These are phyloP conservation scores for Aporrectodea caliginosa DNA, from an alignment of 1,140 invertebrate genomes.

Conservation along the genomic window DNA sequence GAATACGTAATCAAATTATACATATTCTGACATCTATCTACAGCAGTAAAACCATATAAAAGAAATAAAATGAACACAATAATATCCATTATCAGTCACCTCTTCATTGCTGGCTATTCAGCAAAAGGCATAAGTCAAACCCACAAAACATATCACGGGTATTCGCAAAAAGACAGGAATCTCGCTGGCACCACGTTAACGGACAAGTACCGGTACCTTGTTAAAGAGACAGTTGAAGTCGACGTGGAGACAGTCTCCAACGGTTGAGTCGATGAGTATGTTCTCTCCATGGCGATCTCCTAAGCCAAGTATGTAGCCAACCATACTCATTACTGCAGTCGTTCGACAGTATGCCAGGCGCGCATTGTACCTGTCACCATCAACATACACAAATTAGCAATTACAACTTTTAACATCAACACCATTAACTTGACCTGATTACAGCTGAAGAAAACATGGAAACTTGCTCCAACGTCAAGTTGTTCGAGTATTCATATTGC, in stretches of 20 bases:
- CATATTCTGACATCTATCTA: neutral
- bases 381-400: too few species aligned
- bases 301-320: conserved; percentile 93
- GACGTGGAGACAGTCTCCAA: conserved; percentile 91
- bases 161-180: too few species aligned
- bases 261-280: conserved; percentile 84
- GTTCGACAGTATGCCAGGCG: conserved; percentile 82
- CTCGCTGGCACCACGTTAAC: too few species aligned
- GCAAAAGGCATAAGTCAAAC: too few species aligned
- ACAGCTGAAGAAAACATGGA: too few species aligned
- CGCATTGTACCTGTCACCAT: conserved; percentile 65
- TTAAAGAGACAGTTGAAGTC: conserved; percentile 99
- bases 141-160: too few species aligned
- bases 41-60: neutral
- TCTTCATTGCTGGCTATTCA: too few species aligned
- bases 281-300: conserved; percentile 98
- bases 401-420: too few species aligned
- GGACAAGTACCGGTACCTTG: conserved; percentile 63
- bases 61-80: neutral
- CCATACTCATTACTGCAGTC: conserved; percentile 95
- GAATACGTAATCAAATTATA: neutral
- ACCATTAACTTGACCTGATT: too few species aligned
- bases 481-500: too few species aligned
- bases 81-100: too few species aligned
- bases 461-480: too few species aligned